Evolutionary conservation across 2,888 invertebrate species (phyloP), one percentile per base, ranked within the genome.

Genomic region (Myopa testacea): DNA sequence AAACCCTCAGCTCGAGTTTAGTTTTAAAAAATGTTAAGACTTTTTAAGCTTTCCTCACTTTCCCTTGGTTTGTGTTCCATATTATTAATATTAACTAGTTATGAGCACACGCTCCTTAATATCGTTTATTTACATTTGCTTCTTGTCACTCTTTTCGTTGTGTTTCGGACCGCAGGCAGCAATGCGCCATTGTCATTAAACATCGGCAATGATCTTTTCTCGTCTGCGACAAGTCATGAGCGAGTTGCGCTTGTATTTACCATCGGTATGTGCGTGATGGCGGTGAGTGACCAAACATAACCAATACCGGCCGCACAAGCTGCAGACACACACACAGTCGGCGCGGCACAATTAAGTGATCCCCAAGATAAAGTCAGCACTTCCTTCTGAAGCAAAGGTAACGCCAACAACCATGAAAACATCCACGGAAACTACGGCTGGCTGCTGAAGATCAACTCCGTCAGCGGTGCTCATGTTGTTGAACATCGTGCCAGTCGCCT

Each of bases 401-500:
- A 52, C 34, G n/a, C 50, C 62, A 14, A 37, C 67, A 68, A 68
- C 45, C 14, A 14, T 19, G 68, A 77, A 45, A 55, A 71, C 34
- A 55, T n/a, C 16, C 16, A n/a, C 55, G n/a, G n/a, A n/a, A 50
- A n/a, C 55, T n/a, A n/a, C 16, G 55, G 16, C 55, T 34, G 65
- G 78, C 71, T 72, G 74, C 69, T 60, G 52, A 45, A 75, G 45
- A 60, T 75, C 52, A 38, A 34, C 37, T 26, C 26, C 34, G 65
- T 34, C 12, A 58, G 70, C 62, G 78, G 73, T 78, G 76, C 78
- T 75, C 16, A 62, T 40, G 68, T 38, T n/a, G 58, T 52, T 34
- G 62, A 55, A 19, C 69, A 80, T 78, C 79, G 80, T 79, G 79
- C 80, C 86, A 87, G 87, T 87, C 86, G 85, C 84, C 84, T 84